Percentiles rank a stretch among this genome's conserved stretches.
These are phyloP conservation scores for Idaea dimidiata DNA, from an alignment of 2,888 invertebrate species.

Conservation along the genomic window DNA sequence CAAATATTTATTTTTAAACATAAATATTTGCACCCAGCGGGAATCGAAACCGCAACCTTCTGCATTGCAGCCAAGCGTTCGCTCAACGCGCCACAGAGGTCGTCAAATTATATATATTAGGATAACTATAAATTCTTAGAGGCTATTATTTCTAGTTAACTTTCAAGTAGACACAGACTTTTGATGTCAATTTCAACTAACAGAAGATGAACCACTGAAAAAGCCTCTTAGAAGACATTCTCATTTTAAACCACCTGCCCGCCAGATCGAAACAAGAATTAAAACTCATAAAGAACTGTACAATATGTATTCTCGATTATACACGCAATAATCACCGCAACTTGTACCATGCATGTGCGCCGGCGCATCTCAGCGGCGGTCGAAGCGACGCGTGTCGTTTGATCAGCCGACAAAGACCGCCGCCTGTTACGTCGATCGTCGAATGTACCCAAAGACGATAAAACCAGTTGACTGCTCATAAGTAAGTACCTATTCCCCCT, in stretches of 20 bases:
- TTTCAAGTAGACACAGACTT: background rate
- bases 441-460: slow-evolving; percentile 11
- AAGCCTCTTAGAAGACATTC: background rate
- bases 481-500: too few species aligned
- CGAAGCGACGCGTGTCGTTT: slow-evolving; percentile 63
- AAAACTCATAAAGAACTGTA: background rate
- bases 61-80: too few species aligned
- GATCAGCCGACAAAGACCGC: slow-evolving; percentile 70
- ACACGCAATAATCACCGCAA: slow-evolving; percentile 20
- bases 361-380: slow-evolving; percentile 38
- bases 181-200: slow-evolving; percentile 12
- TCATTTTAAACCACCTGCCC: background rate
- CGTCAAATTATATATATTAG: too few species aligned
- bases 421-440: slow-evolving; percentile 46
- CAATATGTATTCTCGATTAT: background rate
- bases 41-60: too few species aligned
- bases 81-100: too few species aligned
- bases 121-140: too few species aligned
- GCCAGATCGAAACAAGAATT: background rate
- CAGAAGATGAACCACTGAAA: slow-evolving; percentile 4
- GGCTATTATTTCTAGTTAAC: too few species aligned
- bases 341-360: slow-evolving; percentile 27
- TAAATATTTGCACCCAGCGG: too few species aligned
- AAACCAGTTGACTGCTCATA: too few species aligned
- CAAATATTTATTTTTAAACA: too few species aligned